Evolutionary conservation across 1,140 invertebrate genomes (phyloP), one percentile per base, ranked within the genome.

Genomic region (Lasaia peninsularis): DNA sequence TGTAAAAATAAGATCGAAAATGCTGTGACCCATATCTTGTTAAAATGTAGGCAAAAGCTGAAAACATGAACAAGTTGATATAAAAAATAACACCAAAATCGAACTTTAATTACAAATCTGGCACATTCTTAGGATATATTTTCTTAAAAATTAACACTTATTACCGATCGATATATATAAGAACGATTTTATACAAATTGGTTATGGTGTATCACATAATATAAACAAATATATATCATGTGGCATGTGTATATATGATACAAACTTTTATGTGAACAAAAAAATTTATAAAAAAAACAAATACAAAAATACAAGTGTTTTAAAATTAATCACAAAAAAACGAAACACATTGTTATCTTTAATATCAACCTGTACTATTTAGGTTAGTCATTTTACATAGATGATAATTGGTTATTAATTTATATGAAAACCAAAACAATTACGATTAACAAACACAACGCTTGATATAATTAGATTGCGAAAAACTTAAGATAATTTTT

Each of bases 1-100:
- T 20, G 51, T 7, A 34, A 6, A n/a, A 51, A 51, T 18, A 34
- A n/a, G 7, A 12, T 18, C 33, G 12, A 20, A 51, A 54, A 52
- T 31, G 33, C 28, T 48, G 49, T 52, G 31, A 56, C 56, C 48
- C 54, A 48, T 31, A 40, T 44, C 54, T 32, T 32, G 54, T 56
- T 56, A 48, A 31, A 40, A 48, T 56, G 37, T 44, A 14, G 35
- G 18, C 18, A n/a, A n/a, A 56, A 56, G 37, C 21, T 56, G 54
- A 48, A 56, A 56, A 56, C 6, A 56, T 31, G 7, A 40, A 28
- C 33, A 44, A 10, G 54, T 56, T 56, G 40, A 40, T 56, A 21
- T 21, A 20, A 21, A 32, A 2, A 44, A 56, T 12, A 8, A 44
- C 11, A 55, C n/a, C 10, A 21, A 56, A 20, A 44, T 18, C 16